phyloP scores from a whole-genome alignment of 2,797 vertebrate genomes.

The Anguilla anguilla region DNA sequence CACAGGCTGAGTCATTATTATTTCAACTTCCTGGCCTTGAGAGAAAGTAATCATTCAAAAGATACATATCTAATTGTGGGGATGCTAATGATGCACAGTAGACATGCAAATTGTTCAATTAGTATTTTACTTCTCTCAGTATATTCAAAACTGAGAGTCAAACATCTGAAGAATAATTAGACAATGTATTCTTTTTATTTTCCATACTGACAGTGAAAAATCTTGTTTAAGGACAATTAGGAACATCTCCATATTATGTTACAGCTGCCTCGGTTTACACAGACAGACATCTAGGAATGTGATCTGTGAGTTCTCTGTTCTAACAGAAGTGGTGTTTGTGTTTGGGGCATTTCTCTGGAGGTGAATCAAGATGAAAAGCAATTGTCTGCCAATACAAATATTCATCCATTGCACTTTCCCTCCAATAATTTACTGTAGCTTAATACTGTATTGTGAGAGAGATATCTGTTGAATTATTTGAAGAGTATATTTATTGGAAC shows the following conservation, averaged over 20 bases:
- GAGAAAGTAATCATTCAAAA: slow-evolving; percentile 60
- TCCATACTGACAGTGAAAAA: background rate
- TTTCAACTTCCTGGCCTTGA: slow-evolving; percentile 73
- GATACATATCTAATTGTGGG: slow-evolving; percentile 69
- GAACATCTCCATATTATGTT: slow-evolving; percentile 14
- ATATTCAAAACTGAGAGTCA: slow-evolving; percentile 52
- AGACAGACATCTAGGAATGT: background rate
- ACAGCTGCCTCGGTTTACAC: background rate
- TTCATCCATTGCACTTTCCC: background rate
- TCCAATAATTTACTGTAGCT: background rate
- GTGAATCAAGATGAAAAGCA: background rate
- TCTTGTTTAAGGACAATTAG: slow-evolving; percentile 6
- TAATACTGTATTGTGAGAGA: background rate
- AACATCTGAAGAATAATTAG: slow-evolving; percentile 6
- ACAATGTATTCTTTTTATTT: slow-evolving; percentile 10
- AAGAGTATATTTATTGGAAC: background rate
- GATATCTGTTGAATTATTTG: background rate
- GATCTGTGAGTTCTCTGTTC: background rate
- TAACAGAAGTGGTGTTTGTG: background rate
- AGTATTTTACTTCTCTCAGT: slow-evolving; percentile 58
- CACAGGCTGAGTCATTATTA: slow-evolving; percentile 72
- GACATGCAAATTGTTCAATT: slow-evolving; percentile 60
- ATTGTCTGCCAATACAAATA: background rate
- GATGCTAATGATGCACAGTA: slow-evolving; percentile 57
- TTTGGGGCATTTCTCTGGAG: background rate